Percentiles rank a stretch among this genome's conserved stretches.
phyloP scores from a whole-genome alignment of 1,140 invertebrate genomes.

The Batillaria attramentaria region DNA sequence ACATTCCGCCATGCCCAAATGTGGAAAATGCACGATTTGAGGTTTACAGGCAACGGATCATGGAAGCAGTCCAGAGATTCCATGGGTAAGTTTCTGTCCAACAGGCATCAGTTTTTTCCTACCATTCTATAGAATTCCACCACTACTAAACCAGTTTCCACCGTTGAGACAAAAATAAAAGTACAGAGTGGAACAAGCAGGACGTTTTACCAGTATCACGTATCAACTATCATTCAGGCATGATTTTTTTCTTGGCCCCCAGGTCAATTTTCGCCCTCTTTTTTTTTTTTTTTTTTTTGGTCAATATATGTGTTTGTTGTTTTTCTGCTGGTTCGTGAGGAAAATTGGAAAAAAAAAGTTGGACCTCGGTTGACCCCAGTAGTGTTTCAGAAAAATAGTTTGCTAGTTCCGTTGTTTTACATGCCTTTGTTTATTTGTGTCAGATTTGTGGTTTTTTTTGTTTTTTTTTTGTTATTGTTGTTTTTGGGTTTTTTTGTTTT shows the following conservation, averaged over 20 bases:
- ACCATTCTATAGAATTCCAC: background rate
- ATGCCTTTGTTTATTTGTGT: background rate
- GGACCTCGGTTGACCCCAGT: background rate
- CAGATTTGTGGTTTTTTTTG: background rate
- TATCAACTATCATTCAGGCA: too few species aligned
- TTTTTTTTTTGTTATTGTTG: background rate
- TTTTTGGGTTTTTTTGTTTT: too few species aligned
- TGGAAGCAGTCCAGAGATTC: slow-evolving; percentile 86
- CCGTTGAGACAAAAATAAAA: background rate
- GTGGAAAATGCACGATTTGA: slow-evolving; percentile 93
- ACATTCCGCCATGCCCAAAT: slow-evolving; percentile 87
- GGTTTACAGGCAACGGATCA: slow-evolving; percentile 86
- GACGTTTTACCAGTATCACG: too few species aligned
- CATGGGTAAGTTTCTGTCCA: slow-evolving; percentile 67
- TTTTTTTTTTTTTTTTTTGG: too few species aligned
- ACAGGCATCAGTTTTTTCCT: background rate
- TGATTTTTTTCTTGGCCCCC: background rate
- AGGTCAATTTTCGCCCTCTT: background rate
- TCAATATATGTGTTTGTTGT: background rate
- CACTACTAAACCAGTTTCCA: background rate
- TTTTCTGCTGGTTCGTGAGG: background rate
- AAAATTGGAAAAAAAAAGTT: background rate
- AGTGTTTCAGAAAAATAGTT: background rate
- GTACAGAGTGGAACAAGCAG: too few species aligned
- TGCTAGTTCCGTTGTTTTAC: too few species aligned